These are phyloP conservation scores for Dryococelus australis DNA, from an alignment of 2,888 invertebrate species.

Conservation along the genomic window DNA sequence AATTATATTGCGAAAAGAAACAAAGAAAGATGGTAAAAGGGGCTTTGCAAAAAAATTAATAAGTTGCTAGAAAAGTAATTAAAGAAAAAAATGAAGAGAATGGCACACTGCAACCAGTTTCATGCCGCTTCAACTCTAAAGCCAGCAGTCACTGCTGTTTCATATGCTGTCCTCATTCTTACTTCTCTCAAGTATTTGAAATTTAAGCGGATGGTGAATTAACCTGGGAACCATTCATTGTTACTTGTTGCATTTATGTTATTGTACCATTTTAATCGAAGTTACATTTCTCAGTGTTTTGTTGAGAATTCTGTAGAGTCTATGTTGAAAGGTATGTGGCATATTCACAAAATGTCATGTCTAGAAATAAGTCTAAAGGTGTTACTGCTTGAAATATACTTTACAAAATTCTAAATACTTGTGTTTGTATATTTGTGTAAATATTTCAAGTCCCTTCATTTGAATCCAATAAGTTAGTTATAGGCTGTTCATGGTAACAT, in stretches of 20 bases:
- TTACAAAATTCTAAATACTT: neutral
- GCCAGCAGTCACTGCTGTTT: no score
- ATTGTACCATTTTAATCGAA: neutral
- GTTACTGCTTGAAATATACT: conserved; percentile 16
- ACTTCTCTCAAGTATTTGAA: neutral
- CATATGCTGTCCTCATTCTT: neutral
- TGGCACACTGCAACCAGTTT: no score
- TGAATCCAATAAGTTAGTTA: no score
- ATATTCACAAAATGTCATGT: neutral
- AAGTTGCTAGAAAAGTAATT: no score
- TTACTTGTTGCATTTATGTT: neutral
- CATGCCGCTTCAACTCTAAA: no score
- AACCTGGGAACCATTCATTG: neutral
- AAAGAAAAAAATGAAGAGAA: no score
- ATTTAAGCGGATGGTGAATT: neutral
- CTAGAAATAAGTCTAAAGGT: conserved; percentile 16
- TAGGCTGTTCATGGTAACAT: no score
- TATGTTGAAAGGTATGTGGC: conserved; percentile 5
- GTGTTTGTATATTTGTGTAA: neutral
- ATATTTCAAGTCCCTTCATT: no score
- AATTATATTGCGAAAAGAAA: no score
- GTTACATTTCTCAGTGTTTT: neutral
- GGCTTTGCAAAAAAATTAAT: no score
- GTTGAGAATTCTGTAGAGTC: neutral
- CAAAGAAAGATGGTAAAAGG: no score